Evolutionary conservation across 2,888 invertebrate genomes (phyloP).

Genomic region (Dromius quadrimaculatus): DNA sequence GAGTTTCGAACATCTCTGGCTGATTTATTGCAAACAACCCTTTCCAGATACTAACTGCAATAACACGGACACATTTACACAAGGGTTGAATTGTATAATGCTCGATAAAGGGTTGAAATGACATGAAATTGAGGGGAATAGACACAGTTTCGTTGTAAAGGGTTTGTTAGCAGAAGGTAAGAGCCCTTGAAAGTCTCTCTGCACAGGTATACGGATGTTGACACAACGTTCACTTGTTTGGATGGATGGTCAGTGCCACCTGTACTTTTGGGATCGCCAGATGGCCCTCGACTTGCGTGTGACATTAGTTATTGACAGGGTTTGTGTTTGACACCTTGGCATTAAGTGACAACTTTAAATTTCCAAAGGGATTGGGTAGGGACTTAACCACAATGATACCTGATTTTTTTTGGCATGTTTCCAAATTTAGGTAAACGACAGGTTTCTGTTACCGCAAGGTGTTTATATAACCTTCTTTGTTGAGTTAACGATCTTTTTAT

Average conservation of each 20-base stretch:
- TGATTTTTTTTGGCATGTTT: neutral
- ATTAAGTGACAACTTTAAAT: neutral
- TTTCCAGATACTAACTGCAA: conserved; percentile 16
- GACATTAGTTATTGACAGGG: neutral
- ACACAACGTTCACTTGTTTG: no score
- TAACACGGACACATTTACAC: conserved; percentile 35
- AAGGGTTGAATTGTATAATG: conserved; percentile 59
- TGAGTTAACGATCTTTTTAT: neutral
- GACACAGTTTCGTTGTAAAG: conserved; percentile 57
- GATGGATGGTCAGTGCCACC: neutral
- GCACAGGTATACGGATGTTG: no score
- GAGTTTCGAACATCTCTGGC: conserved; percentile 17
- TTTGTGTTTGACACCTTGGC: neutral
- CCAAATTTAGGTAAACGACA: neutral
- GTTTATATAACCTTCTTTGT: neutral
- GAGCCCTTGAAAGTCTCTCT: conserved; percentile 28
- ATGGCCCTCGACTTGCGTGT: neutral
- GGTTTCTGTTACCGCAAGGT: neutral
- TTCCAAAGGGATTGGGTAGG: neutral
- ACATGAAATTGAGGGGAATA: conserved; percentile 62
- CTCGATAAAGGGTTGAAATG: conserved; percentile 59
- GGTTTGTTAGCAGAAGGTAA: conserved; percentile 24
- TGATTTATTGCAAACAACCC: conserved; percentile 58
- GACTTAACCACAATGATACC: neutral
- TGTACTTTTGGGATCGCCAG: neutral